Evolutionary conservation across 2,888 invertebrate species (phyloP).

Genomic region (Vanessa cardui): DNA sequence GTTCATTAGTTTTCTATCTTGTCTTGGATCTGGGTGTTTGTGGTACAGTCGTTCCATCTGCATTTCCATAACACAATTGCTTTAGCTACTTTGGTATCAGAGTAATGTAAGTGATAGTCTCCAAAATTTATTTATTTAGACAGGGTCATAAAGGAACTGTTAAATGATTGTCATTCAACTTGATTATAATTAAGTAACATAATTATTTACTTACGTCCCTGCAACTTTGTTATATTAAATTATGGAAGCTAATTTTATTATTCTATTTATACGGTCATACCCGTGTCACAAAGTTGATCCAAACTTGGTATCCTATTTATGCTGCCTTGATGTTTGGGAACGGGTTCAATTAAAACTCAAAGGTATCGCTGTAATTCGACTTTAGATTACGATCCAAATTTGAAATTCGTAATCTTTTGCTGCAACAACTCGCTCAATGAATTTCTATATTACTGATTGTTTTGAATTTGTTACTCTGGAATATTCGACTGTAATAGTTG

Average conservation of each 20-base stretch:
- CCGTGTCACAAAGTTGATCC: constrained; percentile 34
- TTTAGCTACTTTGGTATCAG: too few relatives aligned
- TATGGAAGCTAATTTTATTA: constrained; percentile 23
- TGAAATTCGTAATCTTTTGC: not conserved
- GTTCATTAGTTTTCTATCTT: too few relatives aligned
- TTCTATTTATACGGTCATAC: constrained; percentile 27
- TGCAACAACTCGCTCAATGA: too few relatives aligned
- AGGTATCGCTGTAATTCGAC: constrained; percentile 17
- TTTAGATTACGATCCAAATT: not conserved
- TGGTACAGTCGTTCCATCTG: too few relatives aligned
- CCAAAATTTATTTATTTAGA: too few relatives aligned
- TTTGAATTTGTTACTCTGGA: too few relatives aligned
- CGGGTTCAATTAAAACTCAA: constrained; percentile 28
- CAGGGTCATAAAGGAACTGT: too few relatives aligned
- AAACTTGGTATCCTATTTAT: constrained; percentile 28
- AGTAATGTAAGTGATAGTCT: too few relatives aligned
- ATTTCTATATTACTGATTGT: too few relatives aligned
- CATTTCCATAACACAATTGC: too few relatives aligned
- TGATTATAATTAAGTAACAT: not conserved
- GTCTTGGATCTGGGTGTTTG: too few relatives aligned
- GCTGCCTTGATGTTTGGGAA: constrained; percentile 25
- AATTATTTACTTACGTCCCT: not conserved
- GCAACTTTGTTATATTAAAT: not conserved
- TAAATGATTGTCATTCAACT: not conserved
- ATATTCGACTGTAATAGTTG: too few relatives aligned